Evolutionary conservation across 2,113 vertebrate genomes (phyloP), one percentile per base, ranked within the genome.

Genomic region (Entelurus aequoreus): DNA sequence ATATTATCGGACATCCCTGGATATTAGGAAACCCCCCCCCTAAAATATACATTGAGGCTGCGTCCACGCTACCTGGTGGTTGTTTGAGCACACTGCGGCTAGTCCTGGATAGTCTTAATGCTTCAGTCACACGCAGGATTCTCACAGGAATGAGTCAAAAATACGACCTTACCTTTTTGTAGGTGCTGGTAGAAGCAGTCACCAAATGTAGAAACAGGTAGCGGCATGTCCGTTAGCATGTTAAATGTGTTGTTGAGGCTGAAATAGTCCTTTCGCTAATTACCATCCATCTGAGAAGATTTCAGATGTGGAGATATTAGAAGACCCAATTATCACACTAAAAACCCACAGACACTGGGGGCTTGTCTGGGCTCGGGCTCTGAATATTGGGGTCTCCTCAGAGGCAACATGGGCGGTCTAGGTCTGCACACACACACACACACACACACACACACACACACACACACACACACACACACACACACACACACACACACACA

Each of bases 361-460:
- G 63, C 71, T 67, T 74, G 82, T 76, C 72, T 66, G 62, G 62
- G 63, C 81, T 79, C 61, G 83, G 60, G 74, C 76, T 81, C 62
- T 55, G 40, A 66, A 75, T 74, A 69, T 68, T 75, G 65, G 66
- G 62, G 47, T 71, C 50, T 59, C 72, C 68, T 58, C 46, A 42
- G 80, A 72, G 56, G 63, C 53, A 60, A 58, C 9, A 51, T 61
- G 58, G 6, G 63, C 54, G 21, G n/a, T 9, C 19, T 12, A 28
- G 48, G 19, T 52, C 50, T 44, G 38, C 56, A 48, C 58, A 60
- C 59, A 51, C 48, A n/a, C 8, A 37, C 60, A 21, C 44, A 38
- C 52, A 38, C 57, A 59, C 62, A 49, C 59, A 44, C 15, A 40
- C 60, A 49, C 36, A 19, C 50, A 51, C 49, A 65, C 36, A 58